These are phyloP conservation scores for Styela clava DNA, from an alignment of 23 tunicate genomes.

Conservation along the genomic window DNA sequence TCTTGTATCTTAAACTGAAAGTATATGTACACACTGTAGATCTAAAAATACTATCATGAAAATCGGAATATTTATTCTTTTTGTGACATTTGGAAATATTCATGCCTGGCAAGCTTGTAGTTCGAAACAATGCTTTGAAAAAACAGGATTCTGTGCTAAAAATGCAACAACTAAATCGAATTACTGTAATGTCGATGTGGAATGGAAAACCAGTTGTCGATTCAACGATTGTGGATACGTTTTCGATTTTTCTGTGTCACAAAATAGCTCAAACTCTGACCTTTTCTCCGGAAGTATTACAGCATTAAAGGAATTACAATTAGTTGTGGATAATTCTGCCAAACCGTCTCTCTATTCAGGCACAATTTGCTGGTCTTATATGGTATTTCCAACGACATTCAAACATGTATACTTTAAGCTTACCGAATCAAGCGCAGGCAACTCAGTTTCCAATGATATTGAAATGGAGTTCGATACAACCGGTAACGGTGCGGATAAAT, in stretches of 20 bases:
- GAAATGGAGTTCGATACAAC: not conserved
- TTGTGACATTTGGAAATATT: not conserved
- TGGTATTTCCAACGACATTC: not conserved
- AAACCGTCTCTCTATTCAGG: not conserved
- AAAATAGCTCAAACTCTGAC: not conserved
- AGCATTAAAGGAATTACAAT: not conserved
- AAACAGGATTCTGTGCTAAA: not conserved
- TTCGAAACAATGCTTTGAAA: not conserved
- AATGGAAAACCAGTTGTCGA: not conserved
- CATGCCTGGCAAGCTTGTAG: not conserved
- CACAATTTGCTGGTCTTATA: not conserved
- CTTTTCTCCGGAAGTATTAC: not conserved
- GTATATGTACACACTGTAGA: too few species aligned
- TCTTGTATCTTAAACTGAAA: too few species aligned
- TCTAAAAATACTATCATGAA: not conserved
- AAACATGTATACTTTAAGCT: too few species aligned
- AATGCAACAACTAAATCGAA: not conserved
- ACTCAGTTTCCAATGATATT: not conserved
- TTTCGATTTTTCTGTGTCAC: not conserved
- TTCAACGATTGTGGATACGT: not conserved
- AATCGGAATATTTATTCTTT: not conserved
- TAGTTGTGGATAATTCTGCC: not conserved
- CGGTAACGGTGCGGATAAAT: not conserved
- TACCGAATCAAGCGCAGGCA: not conserved
- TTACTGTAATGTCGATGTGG: not conserved